Evolutionary conservation across 1,140 invertebrate species (phyloP).

Genomic region (Periplaneta americana): DNA sequence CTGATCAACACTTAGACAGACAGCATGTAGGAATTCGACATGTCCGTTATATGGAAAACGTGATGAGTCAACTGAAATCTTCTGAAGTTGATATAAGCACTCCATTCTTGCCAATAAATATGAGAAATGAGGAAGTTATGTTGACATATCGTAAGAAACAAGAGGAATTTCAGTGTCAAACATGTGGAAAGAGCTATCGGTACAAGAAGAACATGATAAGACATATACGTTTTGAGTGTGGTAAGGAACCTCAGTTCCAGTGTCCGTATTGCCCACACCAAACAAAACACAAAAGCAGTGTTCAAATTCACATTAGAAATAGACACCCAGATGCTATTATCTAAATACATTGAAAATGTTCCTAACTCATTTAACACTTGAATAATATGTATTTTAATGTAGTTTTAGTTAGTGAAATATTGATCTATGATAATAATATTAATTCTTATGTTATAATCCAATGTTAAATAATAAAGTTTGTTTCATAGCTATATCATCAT

Average conservation of each 20-base stretch:
- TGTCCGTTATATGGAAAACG: too few species aligned
- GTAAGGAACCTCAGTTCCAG: slow-evolving; percentile 33
- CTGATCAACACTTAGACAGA: not conserved
- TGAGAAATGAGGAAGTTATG: not conserved
- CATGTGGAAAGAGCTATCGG: slow-evolving; percentile 35
- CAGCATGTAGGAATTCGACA: not conserved
- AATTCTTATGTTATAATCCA: too few species aligned
- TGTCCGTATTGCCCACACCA: slow-evolving; percentile 28
- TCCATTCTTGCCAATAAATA: not conserved
- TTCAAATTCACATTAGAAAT: slow-evolving; percentile 21
- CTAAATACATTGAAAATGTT: too few species aligned
- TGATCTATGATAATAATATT: too few species aligned
- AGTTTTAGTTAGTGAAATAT: too few species aligned
- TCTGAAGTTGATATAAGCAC: not conserved
- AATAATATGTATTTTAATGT: too few species aligned
- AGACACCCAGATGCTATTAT: not conserved
- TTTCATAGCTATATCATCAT: too few species aligned
- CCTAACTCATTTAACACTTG: too few species aligned
- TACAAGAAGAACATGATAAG: slow-evolving; percentile 22
- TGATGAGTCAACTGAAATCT: not conserved
- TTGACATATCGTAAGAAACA: not conserved
- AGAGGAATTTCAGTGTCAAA: slow-evolving; percentile 27
- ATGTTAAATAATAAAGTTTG: too few species aligned
- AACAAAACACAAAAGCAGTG: slow-evolving; percentile 23
- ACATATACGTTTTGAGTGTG: slow-evolving; percentile 29